Conservation (phyloP, 2,888 invertebrate genomes). For the Stenoptilia bipunctidactyla region DNA sequence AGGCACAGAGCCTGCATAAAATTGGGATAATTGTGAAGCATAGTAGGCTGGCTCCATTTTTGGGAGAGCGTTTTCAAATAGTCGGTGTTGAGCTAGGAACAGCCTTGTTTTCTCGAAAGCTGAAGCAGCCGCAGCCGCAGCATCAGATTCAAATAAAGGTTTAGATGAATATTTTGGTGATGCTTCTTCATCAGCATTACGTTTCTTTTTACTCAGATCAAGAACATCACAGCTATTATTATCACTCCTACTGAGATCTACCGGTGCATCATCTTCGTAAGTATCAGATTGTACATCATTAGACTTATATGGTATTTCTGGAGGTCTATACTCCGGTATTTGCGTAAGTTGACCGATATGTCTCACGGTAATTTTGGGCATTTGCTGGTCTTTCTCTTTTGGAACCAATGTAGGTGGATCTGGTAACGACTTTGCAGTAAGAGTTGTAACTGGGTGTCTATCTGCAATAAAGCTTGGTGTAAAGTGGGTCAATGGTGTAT, state of each 20-base stretch:
- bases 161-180: slow-evolving; percentile 42
- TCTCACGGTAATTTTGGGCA: slow-evolving; percentile 72
- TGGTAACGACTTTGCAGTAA: slow-evolving; percentile 42
- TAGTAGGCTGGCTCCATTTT: slow-evolving; percentile 75
- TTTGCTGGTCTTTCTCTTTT: slow-evolving; percentile 44
- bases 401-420: slow-evolving; percentile 39
- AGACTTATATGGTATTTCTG: slow-evolving; percentile 39
- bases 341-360: slow-evolving; percentile 74
- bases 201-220: slow-evolving; percentile 85
- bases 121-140: slow-evolving; percentile 43
- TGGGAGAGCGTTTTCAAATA: slow-evolving; percentile 72
- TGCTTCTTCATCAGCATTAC: slow-evolving; percentile 42
- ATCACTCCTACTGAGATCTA: slow-evolving; percentile 78
- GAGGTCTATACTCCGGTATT: slow-evolving; percentile 59
- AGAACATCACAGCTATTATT: slow-evolving; percentile 75
- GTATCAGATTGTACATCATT: slow-evolving; percentile 42
- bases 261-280: slow-evolving; percentile 69
- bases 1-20: slow-evolving; percentile 70
- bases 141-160: slow-evolving; percentile 52
- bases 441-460: slow-evolving; percentile 51
- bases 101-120: slow-evolving; percentile 71
- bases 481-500: slow-evolving; percentile 55
- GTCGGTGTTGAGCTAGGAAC: slow-evolving; percentile 74
- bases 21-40: slow-evolving; percentile 72
- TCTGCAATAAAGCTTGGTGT: slow-evolving; percentile 55